Evolutionary conservation across 2,113 vertebrate genomes (phyloP), one percentile per base, ranked within the genome.

Genomic region (Geococcyx californianus): DNA sequence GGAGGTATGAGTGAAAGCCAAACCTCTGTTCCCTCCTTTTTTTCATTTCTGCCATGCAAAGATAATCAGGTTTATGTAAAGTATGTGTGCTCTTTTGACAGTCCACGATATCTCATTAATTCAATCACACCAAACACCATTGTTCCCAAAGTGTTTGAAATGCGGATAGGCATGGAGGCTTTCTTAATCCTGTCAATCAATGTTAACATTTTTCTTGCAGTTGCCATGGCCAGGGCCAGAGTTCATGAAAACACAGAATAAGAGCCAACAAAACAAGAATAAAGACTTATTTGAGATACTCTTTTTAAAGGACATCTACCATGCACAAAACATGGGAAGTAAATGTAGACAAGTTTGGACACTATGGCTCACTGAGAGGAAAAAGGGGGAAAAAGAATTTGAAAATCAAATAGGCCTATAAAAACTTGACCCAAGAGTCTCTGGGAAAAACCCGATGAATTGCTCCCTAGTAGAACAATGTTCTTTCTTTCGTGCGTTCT

Each of bases 31-130:
- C 96, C 97, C 97, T 96, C 98, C 97, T 96, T 97, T 98, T 98
- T 98, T 98, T 98, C 98, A 97, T 98, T 98, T 99, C 99, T 99
- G 99, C 99, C 99, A 98, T 98, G 98, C 99, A 99, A 98, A 99
- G 99, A 99, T 99, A 99, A 99, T 99, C 99, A 99, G 99, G 99
- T 99, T 99, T 99, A 99, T 99, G 99, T 99, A 99, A 99, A 99
- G 99, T 99, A 98, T 99, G 99, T 99, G 98, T 99, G 99, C 99
- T 99, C 99, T 99, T 99, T 99, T 99, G 99, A 99, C 99, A 99
- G 99, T 99, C 98, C 95, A 63, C 97, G 97, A 99, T 99, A 99
- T 98, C 99, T 99, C 99, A 99, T 99, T 99, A 99, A 99, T 99
- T 99, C 99, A 99, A 99, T 99, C 99, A 99, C 99, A 99, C 98